Evolutionary conservation across 1,140 invertebrate species (phyloP).

Genomic region (Manduca sexta): DNA sequence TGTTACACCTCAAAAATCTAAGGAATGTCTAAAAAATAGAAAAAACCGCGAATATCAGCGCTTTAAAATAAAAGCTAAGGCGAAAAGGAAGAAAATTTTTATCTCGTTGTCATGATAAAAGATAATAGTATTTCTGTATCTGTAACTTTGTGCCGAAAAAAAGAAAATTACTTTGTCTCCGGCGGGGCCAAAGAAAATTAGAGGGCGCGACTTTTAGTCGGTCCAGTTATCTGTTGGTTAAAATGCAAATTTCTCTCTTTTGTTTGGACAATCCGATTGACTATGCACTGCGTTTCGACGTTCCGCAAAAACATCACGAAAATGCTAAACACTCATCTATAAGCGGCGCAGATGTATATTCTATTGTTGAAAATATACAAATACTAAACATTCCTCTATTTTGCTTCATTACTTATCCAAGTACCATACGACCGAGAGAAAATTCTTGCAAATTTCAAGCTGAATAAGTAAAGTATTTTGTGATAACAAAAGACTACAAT

Average conservation of each 20-base stretch:
- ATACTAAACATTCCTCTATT: neutral
- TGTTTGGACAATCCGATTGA: slow-evolving; percentile 48
- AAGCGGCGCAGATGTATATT: slow-evolving; percentile 31
- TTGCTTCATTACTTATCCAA: neutral
- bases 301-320: slow-evolving; percentile 27
- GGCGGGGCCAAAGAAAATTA: slow-evolving; percentile 38
- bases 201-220: slow-evolving; percentile 27
- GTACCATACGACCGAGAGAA: neutral
- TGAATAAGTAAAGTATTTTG: neutral
- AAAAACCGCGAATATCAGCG: no score
- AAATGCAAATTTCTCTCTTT: slow-evolving; percentile 67
- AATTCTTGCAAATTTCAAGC: slow-evolving; percentile 1
- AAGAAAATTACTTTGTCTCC: slow-evolving; percentile 40
- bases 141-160: slow-evolving; percentile 24
- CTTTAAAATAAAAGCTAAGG: neutral
- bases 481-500: neutral
- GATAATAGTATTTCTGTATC: slow-evolving; percentile 37
- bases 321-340: slow-evolving; percentile 60
- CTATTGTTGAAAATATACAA: neutral
- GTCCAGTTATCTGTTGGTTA: slow-evolving; percentile 60
- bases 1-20: no score
- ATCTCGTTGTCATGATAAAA: slow-evolving; percentile 26
- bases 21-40: no score
- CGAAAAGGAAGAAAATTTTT: slow-evolving; percentile 24
- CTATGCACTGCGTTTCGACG: slow-evolving; percentile 14